These are phyloP conservation scores for Eutolmus rufibarbis DNA, from an alignment of 2,888 invertebrate genomes.

Conservation along the genomic window DNA sequence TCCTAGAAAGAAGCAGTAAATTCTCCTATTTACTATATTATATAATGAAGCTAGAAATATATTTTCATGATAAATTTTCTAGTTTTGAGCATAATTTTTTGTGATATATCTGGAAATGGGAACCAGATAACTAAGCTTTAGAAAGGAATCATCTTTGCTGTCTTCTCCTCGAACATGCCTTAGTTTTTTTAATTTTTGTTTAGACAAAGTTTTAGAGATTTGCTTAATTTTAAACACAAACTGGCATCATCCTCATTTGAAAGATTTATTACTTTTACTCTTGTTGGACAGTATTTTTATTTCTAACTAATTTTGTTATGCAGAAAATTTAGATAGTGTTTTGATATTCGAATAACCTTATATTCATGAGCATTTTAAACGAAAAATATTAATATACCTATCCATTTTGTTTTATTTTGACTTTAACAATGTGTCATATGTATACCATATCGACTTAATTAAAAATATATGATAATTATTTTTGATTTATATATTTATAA, in stretches of 20 bases:
- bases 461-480: too few species aligned
- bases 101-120: neutral
- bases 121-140: neutral
- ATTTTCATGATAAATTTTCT: neutral
- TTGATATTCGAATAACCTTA: neutral
- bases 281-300: neutral
- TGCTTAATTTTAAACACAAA: neutral
- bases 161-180: neutral
- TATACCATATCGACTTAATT: neutral
- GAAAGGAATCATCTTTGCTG: neutral
- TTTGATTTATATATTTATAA: too few species aligned
- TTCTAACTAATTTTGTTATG: neutral
- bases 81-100: neutral
- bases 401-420: neutral
- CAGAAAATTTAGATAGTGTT: neutral
- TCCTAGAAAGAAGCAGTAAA: neutral
- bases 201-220: neutral
- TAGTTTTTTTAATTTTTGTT: neutral
- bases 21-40: neutral
- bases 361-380: neutral
- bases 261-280: neutral
- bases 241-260: neutral
- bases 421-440: neutral
- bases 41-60: neutral
- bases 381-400: neutral